Percentiles rank a stretch among this genome's conserved stretches.
These are phyloP conservation scores for Gymnorhina tibicen DNA, from an alignment of 2,113 vertebrate genomes.

Conservation along the genomic window DNA sequence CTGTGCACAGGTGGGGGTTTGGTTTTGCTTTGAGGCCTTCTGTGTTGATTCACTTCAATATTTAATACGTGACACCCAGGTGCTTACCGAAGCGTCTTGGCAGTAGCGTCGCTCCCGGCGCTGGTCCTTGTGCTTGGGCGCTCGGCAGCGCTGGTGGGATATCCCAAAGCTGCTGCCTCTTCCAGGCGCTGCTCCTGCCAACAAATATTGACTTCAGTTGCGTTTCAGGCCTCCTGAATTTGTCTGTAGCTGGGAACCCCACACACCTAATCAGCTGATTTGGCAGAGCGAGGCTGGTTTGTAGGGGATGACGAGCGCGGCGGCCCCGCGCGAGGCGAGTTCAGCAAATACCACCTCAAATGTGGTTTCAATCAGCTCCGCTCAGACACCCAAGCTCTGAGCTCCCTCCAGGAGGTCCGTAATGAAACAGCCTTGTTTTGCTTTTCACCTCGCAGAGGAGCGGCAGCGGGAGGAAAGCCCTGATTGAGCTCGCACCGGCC, in stretches of 20 bases:
- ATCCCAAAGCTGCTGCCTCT: background rate
- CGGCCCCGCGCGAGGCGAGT: background rate
- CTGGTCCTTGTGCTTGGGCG: background rate
- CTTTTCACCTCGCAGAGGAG: background rate
- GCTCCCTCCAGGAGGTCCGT: background rate
- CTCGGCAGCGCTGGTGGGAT: background rate
- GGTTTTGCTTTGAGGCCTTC: background rate
- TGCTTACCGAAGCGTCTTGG: background rate
- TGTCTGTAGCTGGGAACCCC: background rate
- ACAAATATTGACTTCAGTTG: background rate
- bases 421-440: background rate
- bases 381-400: background rate
- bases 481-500: accelerated
- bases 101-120: accelerated
- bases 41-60: background rate
- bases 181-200: background rate
- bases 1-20: background rate
- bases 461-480: background rate
- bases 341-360: background rate
- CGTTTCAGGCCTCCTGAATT: background rate
- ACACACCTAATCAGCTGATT: background rate
- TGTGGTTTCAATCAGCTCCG: background rate
- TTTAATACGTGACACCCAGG: background rate
- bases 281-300: background rate
- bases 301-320: background rate